phyloP scores from a whole-genome alignment of 2,888 invertebrate genomes.

The Petrophora chlorosata region DNA sequence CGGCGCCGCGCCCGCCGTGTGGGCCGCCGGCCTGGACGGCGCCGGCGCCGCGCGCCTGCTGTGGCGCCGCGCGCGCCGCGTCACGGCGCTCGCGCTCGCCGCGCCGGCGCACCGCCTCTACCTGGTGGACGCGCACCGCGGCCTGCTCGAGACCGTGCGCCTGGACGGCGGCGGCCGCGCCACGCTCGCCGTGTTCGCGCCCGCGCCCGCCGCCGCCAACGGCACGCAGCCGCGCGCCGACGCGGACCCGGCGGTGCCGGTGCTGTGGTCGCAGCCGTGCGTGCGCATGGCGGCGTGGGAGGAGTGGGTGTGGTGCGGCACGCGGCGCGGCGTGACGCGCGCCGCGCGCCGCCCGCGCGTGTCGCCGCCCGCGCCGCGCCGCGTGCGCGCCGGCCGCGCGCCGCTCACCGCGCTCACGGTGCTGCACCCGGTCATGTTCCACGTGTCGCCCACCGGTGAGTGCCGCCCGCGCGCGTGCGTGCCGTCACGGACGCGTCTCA shows the following conservation, averaged over 20 bases:
- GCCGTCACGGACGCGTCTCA: no score
- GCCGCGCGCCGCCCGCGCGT: slow-evolving; percentile 11
- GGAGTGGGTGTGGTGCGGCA: slow-evolving; percentile 68
- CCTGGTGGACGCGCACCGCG: slow-evolving; percentile 92
- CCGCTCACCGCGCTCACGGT: slow-evolving; percentile 51
- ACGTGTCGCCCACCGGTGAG: slow-evolving; percentile 31
- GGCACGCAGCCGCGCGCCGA: slow-evolving; percentile 25
- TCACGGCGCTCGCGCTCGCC: slow-evolving; percentile 90
- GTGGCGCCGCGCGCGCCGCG: slow-evolving; percentile 86
- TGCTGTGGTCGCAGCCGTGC: slow-evolving; percentile 46
- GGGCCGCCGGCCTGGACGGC: slow-evolving; percentile 87
- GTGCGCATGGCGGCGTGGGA: slow-evolving; percentile 61
- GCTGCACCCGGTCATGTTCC: slow-evolving; percentile 50
- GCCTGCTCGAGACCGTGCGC: slow-evolving; percentile 87
- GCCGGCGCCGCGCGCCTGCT: slow-evolving; percentile 78
- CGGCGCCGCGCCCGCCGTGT: slow-evolving; percentile 86
- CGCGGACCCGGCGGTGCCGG: slow-evolving; percentile 14
- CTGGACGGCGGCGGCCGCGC: slow-evolving; percentile 87
- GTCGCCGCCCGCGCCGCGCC: slow-evolving; percentile 24
- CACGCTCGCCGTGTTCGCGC: slow-evolving; percentile 54
- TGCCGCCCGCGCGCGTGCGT: no score
- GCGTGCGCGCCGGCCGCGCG: slow-evolving; percentile 35
- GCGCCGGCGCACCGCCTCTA: slow-evolving; percentile 89
- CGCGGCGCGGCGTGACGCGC: slow-evolving; percentile 58
- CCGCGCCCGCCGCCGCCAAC: slow-evolving; percentile 33